phyloP scores from a whole-genome alignment of 2,888 invertebrate species.

The Pycnomerus fuliginosus region DNA sequence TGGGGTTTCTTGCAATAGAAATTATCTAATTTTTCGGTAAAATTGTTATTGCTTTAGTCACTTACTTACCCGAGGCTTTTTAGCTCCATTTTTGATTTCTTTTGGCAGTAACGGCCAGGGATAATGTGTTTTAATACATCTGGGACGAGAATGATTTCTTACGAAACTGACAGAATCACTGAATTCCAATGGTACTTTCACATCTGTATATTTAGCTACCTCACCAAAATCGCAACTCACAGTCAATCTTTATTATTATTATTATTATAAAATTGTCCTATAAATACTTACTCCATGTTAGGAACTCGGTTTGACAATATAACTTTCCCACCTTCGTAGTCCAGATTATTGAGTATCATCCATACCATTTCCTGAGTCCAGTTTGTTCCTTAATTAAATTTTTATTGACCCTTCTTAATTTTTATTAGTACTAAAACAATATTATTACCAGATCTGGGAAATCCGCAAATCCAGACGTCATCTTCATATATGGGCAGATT shows the following conservation, averaged over 20 bases:
- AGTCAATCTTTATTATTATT: not conserved
- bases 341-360: conserved; percentile 63
- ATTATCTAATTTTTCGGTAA: conserved; percentile 54
- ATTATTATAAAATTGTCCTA: no score
- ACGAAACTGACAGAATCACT: conserved; percentile 37
- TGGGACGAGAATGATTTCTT: conserved; percentile 30
- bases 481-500: conserved; percentile 40
- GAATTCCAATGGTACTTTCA: conserved; percentile 23
- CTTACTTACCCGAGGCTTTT: conserved; percentile 44
- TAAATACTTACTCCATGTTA: conserved; percentile 62
- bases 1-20: conserved; percentile 70
- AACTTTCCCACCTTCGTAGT: conserved; percentile 58
- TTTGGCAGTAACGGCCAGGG: conserved; percentile 62
- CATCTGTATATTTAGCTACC: not conserved
- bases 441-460: conserved; percentile 58
- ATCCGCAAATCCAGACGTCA: conserved; percentile 59
- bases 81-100: conserved; percentile 49
- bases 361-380: conserved; percentile 78
- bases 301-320: conserved; percentile 64
- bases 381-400: conserved; percentile 77
- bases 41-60: not conserved
- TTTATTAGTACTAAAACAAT: not conserved
- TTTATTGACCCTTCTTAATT: no score
- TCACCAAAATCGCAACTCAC: not conserved
- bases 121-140: conserved; percentile 66